Conservation (phyloP, 2,888 invertebrate species). For the Tetramorium bicarinatum region DNA sequence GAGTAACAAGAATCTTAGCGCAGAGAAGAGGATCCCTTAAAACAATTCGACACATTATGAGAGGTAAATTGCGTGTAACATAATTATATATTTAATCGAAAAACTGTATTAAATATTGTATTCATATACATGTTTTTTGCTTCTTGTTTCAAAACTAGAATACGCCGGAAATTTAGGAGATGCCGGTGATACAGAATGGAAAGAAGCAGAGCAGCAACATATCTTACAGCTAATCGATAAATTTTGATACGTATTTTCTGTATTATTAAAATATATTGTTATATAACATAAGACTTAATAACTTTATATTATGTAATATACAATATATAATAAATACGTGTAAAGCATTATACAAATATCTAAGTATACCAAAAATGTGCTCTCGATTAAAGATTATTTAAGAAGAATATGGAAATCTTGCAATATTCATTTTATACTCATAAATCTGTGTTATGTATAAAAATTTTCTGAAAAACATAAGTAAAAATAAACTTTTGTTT, state of each 20-base stretch:
- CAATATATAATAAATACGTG: constrained; percentile 4
- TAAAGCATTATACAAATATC: not conserved
- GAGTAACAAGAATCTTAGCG: constrained; percentile 95
- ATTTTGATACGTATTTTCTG: constrained; percentile 89
- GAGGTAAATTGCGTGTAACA: constrained; percentile 88
- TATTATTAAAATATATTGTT: constrained; percentile 2
- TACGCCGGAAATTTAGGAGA: constrained; percentile 98
- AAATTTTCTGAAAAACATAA: not conserved
- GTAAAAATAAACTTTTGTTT: not conserved
- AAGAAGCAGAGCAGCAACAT: constrained; percentile 96
- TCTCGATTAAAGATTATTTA: not conserved
- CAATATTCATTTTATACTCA: not conserved
- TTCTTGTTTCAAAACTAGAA: constrained; percentile 88
- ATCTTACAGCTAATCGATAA: constrained; percentile 97
- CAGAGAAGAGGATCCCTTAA: constrained; percentile 96
- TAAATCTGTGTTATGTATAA: not conserved
- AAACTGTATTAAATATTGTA: constrained; percentile 3
- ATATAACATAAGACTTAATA: constrained; percentile 17
- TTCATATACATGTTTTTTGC: not conserved
- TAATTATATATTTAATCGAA: not conserved
- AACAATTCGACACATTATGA: constrained; percentile 97
- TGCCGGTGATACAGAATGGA: constrained; percentile 94
- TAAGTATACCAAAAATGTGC: not conserved
- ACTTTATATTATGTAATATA: constrained; percentile 35
- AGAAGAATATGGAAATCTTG: not conserved